Conservation (phyloP, 2,888 invertebrate genomes). For the Eupeodes latifasciatus region DNA sequence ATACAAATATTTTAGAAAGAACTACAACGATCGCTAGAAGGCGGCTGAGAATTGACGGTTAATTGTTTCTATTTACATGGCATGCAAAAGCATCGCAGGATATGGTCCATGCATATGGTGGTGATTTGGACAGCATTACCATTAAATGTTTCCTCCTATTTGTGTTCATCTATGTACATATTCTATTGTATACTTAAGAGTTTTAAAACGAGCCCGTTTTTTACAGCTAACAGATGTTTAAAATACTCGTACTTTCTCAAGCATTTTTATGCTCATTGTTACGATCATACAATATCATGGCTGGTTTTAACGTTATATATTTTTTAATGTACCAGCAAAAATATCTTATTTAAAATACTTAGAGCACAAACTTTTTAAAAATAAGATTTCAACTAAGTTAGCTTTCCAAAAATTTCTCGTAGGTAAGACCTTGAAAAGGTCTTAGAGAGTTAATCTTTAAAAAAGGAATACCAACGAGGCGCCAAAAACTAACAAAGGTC, state of each 20-base stretch:
- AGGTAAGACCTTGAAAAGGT: too few species aligned
- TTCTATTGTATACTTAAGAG: not conserved
- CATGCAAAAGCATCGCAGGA: constrained; percentile 8
- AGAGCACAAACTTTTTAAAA: too few species aligned
- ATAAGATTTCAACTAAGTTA: too few species aligned
- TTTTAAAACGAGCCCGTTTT: not conserved
- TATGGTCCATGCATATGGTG: not conserved
- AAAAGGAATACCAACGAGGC: too few species aligned
- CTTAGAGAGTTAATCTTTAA: too few species aligned
- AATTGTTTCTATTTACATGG: constrained; percentile 71
- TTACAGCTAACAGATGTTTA: not conserved
- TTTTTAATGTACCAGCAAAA: too few species aligned
- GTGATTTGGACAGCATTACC: constrained; percentile 28
- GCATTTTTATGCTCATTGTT: constrained; percentile 6
- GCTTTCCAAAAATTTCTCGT: too few species aligned
- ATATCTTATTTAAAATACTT: too few species aligned
- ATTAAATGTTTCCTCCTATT: constrained; percentile 42
- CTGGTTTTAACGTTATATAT: not conserved
- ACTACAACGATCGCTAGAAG: not conserved
- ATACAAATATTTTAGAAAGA: constrained; percentile 55
- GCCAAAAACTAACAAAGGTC: too few species aligned
- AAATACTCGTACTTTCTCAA: not conserved
- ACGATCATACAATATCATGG: not conserved
- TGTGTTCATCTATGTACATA: not conserved
- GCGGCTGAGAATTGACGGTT: constrained; percentile 53